Percentiles rank a stretch among this genome's conserved stretches.
Evolutionary conservation across 2,113 vertebrate genomes (phyloP).

Genomic region (Mormyrus lacerda): DNA sequence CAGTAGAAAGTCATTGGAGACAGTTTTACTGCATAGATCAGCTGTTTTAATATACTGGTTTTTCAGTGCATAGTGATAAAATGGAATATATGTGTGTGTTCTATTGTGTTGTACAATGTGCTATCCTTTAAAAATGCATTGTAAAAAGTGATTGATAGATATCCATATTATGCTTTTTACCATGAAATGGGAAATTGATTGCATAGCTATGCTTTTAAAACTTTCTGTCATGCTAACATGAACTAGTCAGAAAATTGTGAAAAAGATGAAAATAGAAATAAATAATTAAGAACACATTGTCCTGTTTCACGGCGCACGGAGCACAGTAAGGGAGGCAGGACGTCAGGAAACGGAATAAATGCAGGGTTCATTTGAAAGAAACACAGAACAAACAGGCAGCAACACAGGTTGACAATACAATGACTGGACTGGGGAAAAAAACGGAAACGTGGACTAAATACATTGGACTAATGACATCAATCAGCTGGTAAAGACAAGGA

Average conservation of each 20-base stretch:
- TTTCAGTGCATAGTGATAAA: neutral
- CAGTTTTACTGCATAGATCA: neutral
- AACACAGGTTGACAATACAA: too few relatives aligned
- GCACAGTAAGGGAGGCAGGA: too few relatives aligned
- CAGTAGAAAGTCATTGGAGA: constrained; percentile 1
- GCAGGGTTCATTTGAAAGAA: too few relatives aligned
- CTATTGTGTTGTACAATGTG: neutral
- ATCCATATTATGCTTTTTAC: neutral
- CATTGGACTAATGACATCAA: too few relatives aligned
- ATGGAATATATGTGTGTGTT: neutral
- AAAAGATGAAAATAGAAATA: too few relatives aligned
- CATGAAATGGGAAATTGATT: neutral
- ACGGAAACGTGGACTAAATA: too few relatives aligned
- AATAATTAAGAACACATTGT: too few relatives aligned
- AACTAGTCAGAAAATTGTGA: neutral
- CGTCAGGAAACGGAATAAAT: too few relatives aligned
- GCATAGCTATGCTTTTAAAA: neutral
- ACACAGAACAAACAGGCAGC: too few relatives aligned
- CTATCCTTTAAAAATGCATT: neutral
- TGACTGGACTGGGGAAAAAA: too few relatives aligned
- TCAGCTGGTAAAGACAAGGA: too few relatives aligned
- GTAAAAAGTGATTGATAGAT: neutral
- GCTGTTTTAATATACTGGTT: neutral
- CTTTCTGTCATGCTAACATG: neutral
- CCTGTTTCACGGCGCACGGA: too few relatives aligned